phyloP scores from a whole-genome alignment of 1,140 invertebrate genomes.

The Nasonia giraulti region DNA sequence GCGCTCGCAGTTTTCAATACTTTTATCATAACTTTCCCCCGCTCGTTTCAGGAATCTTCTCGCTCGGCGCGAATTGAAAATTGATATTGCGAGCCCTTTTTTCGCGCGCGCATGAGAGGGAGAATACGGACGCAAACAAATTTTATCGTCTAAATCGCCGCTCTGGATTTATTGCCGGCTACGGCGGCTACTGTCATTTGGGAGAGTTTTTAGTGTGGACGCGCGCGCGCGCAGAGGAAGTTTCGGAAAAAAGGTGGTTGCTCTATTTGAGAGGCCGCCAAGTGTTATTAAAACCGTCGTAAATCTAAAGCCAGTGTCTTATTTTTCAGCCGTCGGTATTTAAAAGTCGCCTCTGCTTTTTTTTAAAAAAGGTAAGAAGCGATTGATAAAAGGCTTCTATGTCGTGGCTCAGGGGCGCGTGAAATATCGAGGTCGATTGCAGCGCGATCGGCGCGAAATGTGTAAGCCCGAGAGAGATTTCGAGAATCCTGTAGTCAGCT shows the following conservation, averaged over 20 bases:
- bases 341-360: not conserved
- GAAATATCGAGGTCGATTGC: conserved; percentile 22
- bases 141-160: conserved; percentile 48
- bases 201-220: not conserved
- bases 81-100: conserved; percentile 13
- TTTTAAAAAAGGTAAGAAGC: not conserved
- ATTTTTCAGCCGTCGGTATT: not conserved
- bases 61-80: conserved; percentile 12
- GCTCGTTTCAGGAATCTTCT: conserved; percentile 1
- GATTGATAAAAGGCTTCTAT: too few relatives aligned
- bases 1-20: conserved; percentile 31
- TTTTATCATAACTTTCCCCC: conserved; percentile 37
- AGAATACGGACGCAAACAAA: conserved; percentile 37
- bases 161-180: conserved; percentile 29
- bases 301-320: conserved; percentile 25
- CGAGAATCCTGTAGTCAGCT: not conserved
- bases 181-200: not conserved
- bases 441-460: conserved; percentile 11
- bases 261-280: conserved; percentile 35
- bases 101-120: not conserved
- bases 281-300: conserved; percentile 32
- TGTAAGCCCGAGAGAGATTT: not conserved
- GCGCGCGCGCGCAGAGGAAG: not conserved
- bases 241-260: not conserved
- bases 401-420: not conserved